These are phyloP conservation scores for Hippoglossus stenolepis DNA, from an alignment of 2,113 vertebrate genomes.

Conservation along the genomic window DNA sequence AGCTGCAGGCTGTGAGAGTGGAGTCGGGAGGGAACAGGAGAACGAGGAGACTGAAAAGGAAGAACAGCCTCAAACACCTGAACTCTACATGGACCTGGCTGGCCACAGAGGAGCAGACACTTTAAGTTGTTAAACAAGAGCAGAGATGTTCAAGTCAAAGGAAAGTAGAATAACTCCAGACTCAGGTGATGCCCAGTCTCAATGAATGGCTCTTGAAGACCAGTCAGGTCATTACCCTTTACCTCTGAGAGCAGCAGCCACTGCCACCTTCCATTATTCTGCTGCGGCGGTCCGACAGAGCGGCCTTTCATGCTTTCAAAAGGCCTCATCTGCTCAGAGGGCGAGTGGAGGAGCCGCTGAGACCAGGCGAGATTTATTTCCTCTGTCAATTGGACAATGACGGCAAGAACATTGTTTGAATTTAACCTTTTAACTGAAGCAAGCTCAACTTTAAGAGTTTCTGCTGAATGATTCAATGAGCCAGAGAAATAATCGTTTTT, in stretches of 20 bases:
- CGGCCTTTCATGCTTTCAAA: not conserved
- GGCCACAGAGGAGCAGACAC: not conserved
- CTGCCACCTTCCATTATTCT: not conserved
- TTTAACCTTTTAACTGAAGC: not conserved
- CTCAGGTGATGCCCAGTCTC: not conserved
- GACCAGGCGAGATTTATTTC: too few species aligned
- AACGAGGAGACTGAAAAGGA: not conserved
- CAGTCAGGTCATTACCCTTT: not conserved
- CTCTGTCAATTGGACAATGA: too few species aligned
- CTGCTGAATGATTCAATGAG: too few species aligned
- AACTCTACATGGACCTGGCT: constrained; percentile 11
- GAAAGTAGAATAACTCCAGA: not conserved
- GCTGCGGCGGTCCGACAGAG: constrained; percentile 2
- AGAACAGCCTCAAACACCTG: constrained; percentile 11
- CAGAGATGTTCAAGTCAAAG: not conserved
- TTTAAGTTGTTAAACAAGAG: not conserved
- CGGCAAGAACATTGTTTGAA: too few species aligned
- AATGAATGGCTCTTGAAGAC: not conserved
- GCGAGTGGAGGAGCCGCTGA: not conserved
- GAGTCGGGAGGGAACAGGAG: constrained; percentile 4
- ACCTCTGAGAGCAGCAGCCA: constrained; percentile 7
- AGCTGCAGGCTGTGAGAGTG: constrained; percentile 29
- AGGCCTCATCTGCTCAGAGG: constrained; percentile 23
- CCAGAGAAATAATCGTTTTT: too few species aligned
- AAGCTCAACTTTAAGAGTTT: too few species aligned